Conservation (phyloP, 2,888 invertebrate genomes). For the Troglohyphantes excavatus region DNA sequence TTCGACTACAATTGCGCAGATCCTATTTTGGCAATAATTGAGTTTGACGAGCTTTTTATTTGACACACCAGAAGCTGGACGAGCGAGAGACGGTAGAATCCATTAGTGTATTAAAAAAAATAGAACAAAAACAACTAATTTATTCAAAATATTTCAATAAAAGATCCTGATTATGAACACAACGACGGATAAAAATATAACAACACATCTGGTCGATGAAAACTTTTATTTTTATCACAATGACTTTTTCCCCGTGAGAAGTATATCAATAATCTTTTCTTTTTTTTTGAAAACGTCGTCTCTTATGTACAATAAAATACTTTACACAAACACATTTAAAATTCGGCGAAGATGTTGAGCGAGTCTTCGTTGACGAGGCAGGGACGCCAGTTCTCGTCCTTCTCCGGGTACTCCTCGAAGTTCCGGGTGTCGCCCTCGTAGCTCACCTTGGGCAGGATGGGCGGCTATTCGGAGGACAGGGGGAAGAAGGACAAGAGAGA, state of each 20-base stretch:
- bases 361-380: constrained; percentile 89
- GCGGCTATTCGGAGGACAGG: constrained; percentile 87
- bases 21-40: too few species aligned
- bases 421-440: constrained; percentile 97
- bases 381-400: constrained; percentile 90
- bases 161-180: too few species aligned
- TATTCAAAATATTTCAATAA: too few species aligned
- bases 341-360: constrained; percentile 92
- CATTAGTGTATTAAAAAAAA: too few species aligned
- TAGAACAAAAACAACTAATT: too few species aligned
- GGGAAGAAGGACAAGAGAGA: constrained; percentile 13
- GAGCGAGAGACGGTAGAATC: too few species aligned
- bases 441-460: constrained; percentile 94
- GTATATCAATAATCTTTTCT: background rate
- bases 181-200: too few species aligned
- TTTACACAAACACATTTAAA: constrained; percentile 84
- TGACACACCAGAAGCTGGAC: too few species aligned
- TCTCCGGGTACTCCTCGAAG: constrained; percentile 98
- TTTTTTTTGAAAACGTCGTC: background rate
- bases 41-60: too few species aligned
- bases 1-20: too few species aligned
- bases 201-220: background rate
- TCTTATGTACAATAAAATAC: background rate
- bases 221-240: constrained; percentile 71
- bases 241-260: background rate